phyloP scores from a whole-genome alignment of 2,888 invertebrate genomes.

The Cryptus armator region DNA sequence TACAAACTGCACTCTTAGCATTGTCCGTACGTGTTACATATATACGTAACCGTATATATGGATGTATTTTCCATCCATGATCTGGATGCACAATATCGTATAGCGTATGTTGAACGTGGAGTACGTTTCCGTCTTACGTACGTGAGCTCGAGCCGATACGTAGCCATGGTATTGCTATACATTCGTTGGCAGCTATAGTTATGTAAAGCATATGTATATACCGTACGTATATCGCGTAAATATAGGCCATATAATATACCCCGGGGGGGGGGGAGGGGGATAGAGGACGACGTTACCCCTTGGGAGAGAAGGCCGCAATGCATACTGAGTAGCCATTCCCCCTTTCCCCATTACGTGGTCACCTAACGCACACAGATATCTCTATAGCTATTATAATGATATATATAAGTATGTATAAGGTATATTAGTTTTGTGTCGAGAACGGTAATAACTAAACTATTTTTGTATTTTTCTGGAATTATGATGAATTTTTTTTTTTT shows the following conservation, averaged over 20 bases:
- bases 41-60: constrained; percentile 1
- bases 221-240: constrained; percentile 71
- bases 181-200: constrained; percentile 12
- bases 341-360: constrained; percentile 81
- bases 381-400: constrained; percentile 51
- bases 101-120: constrained; percentile 46
- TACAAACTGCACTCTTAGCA: constrained; percentile 17
- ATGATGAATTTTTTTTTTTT: neutral
- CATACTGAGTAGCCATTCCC: constrained; percentile 83
- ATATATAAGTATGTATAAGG: constrained; percentile 41
- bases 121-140: constrained; percentile 62
- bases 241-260: constrained; percentile 80
- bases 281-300: constrained; percentile 79
- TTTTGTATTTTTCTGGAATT: constrained; percentile 32
- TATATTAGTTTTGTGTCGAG: constrained; percentile 74
- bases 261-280: constrained; percentile 55
- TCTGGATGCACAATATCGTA: constrained; percentile 14
- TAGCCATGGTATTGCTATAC: constrained; percentile 18
- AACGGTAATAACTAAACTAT: constrained; percentile 80
- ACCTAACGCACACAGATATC: constrained; percentile 76
- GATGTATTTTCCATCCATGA: constrained; percentile 2
- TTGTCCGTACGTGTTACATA: constrained; percentile 11
- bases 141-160: constrained; percentile 43
- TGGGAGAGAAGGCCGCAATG: constrained; percentile 82
- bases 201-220: constrained; percentile 43